phyloP scores from a whole-genome alignment of 2,888 invertebrate species.

The Trichogramma evanescens region DNA sequence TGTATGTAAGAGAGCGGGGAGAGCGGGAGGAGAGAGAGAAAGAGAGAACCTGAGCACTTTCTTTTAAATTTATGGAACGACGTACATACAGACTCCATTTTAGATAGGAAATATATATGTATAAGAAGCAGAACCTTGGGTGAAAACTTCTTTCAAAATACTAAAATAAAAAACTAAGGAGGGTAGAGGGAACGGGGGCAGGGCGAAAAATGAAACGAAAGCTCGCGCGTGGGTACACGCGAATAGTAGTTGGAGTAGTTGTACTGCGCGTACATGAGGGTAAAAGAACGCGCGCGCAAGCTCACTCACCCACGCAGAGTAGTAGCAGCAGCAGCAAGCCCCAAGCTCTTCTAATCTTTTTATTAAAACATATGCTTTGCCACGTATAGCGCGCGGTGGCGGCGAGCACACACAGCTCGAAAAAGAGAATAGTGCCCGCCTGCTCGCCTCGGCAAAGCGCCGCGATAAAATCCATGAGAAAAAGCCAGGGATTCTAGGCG shows the following conservation, averaged over 20 bases:
- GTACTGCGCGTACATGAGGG: no score
- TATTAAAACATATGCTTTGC: conserved; percentile 14
- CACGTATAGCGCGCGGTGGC: background rate
- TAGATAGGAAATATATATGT: conserved; percentile 17
- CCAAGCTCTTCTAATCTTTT: conserved; percentile 10
- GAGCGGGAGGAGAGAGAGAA: background rate
- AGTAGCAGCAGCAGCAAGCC: background rate
- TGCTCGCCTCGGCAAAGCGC: no score
- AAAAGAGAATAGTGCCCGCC: no score
- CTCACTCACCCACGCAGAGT: no score
- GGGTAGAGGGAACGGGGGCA: no score
- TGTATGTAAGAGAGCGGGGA: conserved; percentile 4
- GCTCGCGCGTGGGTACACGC: no score
- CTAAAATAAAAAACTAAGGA: no score
- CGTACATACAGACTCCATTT: conserved; percentile 16
- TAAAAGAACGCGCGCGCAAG: no score
- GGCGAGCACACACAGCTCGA: background rate
- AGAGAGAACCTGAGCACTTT: conserved; percentile 16
- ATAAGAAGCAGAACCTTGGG: conserved; percentile 7
- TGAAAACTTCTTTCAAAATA: conserved; percentile 5
- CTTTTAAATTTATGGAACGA: conserved; percentile 23
- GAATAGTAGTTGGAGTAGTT: no score
- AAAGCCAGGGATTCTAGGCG: background rate
- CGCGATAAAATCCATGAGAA: no score
- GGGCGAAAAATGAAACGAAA: no score